Conservation (phyloP, 1,140 invertebrate species). For the Microvelia longipes region DNA sequence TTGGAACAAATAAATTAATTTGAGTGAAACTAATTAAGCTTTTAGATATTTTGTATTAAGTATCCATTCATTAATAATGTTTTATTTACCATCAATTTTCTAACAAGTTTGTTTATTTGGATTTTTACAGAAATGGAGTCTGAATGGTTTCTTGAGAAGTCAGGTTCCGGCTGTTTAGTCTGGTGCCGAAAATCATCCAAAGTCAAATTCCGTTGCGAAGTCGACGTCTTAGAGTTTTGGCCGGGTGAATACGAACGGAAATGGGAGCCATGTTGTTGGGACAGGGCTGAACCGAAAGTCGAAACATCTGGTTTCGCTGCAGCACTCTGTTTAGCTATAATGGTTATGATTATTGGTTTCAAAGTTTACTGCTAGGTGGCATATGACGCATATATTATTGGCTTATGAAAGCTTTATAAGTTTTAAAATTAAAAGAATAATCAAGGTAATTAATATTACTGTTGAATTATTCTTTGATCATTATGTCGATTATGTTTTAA, state of each 20-base stretch:
- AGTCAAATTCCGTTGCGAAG: neutral
- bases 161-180: slow-evolving; percentile 1
- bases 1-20: too few relatives aligned
- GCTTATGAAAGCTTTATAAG: too few relatives aligned
- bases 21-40: too few relatives aligned
- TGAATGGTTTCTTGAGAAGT: neutral
- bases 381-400: too few relatives aligned
- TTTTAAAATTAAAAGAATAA: too few relatives aligned
- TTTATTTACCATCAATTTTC: too few relatives aligned
- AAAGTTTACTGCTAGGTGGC: neutral
- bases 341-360: neutral
- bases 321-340: neutral
- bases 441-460: too few relatives aligned
- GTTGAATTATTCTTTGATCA: too few relatives aligned
- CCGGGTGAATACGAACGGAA: neutral
- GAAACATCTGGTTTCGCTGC: neutral
- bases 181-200: neutral
- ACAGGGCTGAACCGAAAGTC: neutral
- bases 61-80: too few relatives aligned
- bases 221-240: neutral
- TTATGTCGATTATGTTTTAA: too few relatives aligned
- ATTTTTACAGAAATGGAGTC: neutral
- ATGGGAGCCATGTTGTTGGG: neutral
- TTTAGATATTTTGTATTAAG: too few relatives aligned
- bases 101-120: neutral